Evolutionary conservation across 1,140 invertebrate genomes (phyloP).

Genomic region (Brachionus sp.): DNA sequence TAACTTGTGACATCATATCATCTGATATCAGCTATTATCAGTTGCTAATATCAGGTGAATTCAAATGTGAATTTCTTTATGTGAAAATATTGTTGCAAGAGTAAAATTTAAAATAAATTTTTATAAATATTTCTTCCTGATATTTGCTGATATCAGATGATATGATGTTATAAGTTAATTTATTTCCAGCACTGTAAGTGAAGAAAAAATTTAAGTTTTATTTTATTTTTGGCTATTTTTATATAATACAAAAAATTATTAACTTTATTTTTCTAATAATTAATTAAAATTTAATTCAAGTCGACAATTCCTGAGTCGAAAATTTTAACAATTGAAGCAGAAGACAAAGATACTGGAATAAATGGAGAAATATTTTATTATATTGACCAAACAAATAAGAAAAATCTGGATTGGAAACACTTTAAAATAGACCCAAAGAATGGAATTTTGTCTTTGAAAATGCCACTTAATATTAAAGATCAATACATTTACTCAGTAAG

Average conservation of each 20-base stretch:
- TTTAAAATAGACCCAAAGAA: not conserved
- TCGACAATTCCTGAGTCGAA: not conserved
- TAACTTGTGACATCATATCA: no score
- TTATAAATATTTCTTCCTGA: no score
- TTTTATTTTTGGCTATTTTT: not conserved
- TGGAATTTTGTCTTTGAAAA: not conserved
- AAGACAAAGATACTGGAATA: constrained; percentile 1
- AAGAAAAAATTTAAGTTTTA: not conserved
- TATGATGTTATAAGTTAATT: no score
- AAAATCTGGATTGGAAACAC: constrained; percentile 19
- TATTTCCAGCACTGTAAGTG: no score
- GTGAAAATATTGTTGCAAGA: no score
- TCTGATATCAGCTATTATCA: no score
- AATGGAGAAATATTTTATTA: constrained; percentile 33
- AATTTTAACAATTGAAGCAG: not conserved
- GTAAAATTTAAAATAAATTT: no score
- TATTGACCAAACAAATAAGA: not conserved
- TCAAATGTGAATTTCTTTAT: no score
- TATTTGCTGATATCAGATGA: no score
- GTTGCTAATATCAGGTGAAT: no score
- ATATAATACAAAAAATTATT: no score
- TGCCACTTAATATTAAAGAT: not conserved
- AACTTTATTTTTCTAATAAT: no score
- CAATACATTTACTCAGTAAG: constrained; percentile 21
- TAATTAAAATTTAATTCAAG: not conserved